phyloP scores from a whole-genome alignment of 2,797 vertebrate genomes.

The Etheostoma perlongum region DNA sequence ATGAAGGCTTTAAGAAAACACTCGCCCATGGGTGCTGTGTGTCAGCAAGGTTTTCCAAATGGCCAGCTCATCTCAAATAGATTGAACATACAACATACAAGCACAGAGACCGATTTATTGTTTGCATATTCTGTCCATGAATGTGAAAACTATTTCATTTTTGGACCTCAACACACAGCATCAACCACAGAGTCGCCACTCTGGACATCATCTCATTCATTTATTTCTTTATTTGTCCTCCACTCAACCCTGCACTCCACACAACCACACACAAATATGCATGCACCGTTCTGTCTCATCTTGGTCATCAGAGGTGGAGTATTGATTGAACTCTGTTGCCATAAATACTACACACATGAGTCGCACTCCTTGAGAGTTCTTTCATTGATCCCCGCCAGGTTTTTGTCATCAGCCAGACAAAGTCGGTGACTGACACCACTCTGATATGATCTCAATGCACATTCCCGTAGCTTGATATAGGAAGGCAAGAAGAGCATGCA shows the following conservation, averaged over 20 bases:
- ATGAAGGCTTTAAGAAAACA: neutral
- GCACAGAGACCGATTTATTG: neutral
- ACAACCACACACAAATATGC: neutral
- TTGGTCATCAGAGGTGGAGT: conserved; percentile 15
- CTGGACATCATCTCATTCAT: conserved; percentile 24
- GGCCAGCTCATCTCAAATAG: neutral
- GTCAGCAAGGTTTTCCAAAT: conserved; percentile 1
- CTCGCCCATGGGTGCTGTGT: neutral
- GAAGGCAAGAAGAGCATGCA: conserved; percentile 23
- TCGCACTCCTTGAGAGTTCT: conserved; percentile 9
- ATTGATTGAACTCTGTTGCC: conserved; percentile 33
- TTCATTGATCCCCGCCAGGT: conserved; percentile 33
- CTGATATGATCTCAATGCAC: conserved; percentile 17
- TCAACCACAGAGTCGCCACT: conserved; percentile 22
- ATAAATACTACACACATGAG: conserved; percentile 19
- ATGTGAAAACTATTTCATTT: neutral
- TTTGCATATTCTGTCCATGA: neutral
- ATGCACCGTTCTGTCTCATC: neutral
- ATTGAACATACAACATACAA: conserved; percentile 6
- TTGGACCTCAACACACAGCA: conserved; percentile 10
- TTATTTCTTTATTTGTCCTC: conserved; percentile 4
- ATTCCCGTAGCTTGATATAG: conserved; percentile 20
- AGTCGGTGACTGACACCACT: conserved; percentile 22
- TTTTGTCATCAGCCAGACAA: conserved; percentile 12
- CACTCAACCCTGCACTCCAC: neutral